These are phyloP conservation scores for Sinohyriopsis cumingii DNA, from an alignment of 2,888 invertebrate species.

Conservation along the genomic window DNA sequence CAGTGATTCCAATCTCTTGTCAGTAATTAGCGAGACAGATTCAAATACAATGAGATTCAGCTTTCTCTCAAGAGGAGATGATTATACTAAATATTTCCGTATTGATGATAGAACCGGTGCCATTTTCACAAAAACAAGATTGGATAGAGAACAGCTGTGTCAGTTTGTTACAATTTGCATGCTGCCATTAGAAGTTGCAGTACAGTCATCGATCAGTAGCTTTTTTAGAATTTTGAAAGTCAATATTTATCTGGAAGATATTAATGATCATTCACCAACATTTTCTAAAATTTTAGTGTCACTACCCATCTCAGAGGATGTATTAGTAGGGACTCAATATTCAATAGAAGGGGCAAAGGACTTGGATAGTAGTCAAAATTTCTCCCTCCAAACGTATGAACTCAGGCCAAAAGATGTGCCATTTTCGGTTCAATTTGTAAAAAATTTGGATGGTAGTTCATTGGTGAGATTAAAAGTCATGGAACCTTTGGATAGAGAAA, in stretches of 20 bases:
- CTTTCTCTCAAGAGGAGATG: constrained; percentile 38
- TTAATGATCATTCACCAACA: constrained; percentile 58
- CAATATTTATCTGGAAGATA: constrained; percentile 49
- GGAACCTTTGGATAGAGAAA: constrained; percentile 48
- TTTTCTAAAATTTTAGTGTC: constrained; percentile 37
- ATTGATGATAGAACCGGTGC: constrained; percentile 35
- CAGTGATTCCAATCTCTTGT: constrained; percentile 42
- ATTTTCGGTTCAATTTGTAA: constrained; percentile 43
- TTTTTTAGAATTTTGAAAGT: constrained; percentile 55
- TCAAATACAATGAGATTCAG: constrained; percentile 43
- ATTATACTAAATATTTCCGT: constrained; percentile 31
- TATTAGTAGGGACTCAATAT: constrained; percentile 35
- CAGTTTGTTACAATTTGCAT: constrained; percentile 37
- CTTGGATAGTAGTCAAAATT: constrained; percentile 41
- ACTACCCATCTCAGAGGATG: constrained; percentile 39
- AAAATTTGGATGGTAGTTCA: constrained; percentile 49
- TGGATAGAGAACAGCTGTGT: constrained; percentile 48
- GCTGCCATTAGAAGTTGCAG: constrained; percentile 35
- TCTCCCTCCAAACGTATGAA: constrained; percentile 40
- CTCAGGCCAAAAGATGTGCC: constrained; percentile 28
- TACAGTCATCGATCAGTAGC: constrained; percentile 41
- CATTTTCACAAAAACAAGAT: constrained; percentile 30
- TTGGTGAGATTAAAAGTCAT: constrained; percentile 45
- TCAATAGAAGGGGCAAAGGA: constrained; percentile 48
- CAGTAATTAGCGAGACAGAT: constrained; percentile 34